Evolutionary conservation across 2,888 invertebrate genomes (phyloP), one percentile per base, ranked within the genome.

Genomic region (Linnaemya tessellans): DNA sequence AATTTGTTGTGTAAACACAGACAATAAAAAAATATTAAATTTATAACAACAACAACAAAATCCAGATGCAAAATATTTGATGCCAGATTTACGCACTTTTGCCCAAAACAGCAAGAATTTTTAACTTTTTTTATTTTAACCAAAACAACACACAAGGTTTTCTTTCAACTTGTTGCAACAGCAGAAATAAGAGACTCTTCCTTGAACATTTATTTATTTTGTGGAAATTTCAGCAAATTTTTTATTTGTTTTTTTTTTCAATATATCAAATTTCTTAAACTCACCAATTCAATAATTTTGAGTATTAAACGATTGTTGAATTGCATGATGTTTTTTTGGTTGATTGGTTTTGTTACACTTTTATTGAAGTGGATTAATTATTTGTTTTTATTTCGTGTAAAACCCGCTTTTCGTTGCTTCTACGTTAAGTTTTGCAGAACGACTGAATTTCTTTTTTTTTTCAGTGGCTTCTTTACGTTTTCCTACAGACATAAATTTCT

Each of bases 251-350:
- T 30, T 30, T 15, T 51, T 49, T 64, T 22, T 43, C 3, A 58
- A 71, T 35, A 20, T 41, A 68, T 35, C n/a, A 60, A 46, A 73
- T 41, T 58, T 30, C 20, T 65, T 22, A 64, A 84, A 89, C 92
- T 91, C 87, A 92, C 92, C 92, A 92, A 89, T 90, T 92, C 92
- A 80, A 92, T 91, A 81, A 92, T 89, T 90, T 92, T 92, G 87
- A 92, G 88, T 70, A 92, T 88, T 67, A 91, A 87, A 84, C 91
- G 92, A 89, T 92, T 92, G 88, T 92, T 92, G 84, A 92, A 91
- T 88, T 92, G 91, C 92, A 92, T 92, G 5, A 80, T 85, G 15
- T 10, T 67, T 46, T 78, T n/a, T n/a, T n/a, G n/a, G n/a, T n/a
- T n/a, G n/a, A 13, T 18, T 56, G 38, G 3, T 79, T 68, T 43